phyloP scores from a whole-genome alignment of 2,888 invertebrate species.

The Nipponacmea schrenckii region DNA sequence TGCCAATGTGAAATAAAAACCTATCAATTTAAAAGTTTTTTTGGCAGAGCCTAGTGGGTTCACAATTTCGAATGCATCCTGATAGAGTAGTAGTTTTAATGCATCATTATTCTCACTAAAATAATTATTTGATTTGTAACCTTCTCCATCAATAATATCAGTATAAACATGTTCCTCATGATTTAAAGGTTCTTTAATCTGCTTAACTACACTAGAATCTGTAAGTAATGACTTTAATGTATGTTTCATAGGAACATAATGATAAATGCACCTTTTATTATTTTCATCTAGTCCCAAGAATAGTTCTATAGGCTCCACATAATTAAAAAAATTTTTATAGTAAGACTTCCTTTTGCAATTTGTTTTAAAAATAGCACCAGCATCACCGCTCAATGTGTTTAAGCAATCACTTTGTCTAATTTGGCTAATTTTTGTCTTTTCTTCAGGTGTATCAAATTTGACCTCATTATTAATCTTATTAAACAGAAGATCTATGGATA shows the following conservation, averaged over 20 bases:
- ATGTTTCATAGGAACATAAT: slow-evolving; percentile 1
- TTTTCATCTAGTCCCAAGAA: background rate
- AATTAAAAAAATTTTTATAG: background rate
- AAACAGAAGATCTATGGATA: background rate
- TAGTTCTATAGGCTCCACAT: background rate
- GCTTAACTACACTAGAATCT: background rate
- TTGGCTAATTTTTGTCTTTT: background rate
- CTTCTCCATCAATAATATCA: background rate
- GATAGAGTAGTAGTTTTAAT: background rate
- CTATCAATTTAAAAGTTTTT: background rate
- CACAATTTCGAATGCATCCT: background rate
- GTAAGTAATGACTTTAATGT: background rate
- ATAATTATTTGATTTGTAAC: background rate
- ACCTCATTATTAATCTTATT: background rate
- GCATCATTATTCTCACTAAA: background rate
- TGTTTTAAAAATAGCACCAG: background rate
- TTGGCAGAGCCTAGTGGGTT: background rate
- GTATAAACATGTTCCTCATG: background rate
- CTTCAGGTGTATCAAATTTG: background rate
- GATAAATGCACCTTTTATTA: background rate
- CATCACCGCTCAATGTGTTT: background rate
- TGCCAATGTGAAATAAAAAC: background rate
- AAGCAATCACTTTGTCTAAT: background rate
- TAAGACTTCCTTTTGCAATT: background rate
- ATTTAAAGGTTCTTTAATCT: background rate